Base-by-base conservation (phyloP, 1,140 invertebrate genomes). In the Vanessa atalanta region DNA sequence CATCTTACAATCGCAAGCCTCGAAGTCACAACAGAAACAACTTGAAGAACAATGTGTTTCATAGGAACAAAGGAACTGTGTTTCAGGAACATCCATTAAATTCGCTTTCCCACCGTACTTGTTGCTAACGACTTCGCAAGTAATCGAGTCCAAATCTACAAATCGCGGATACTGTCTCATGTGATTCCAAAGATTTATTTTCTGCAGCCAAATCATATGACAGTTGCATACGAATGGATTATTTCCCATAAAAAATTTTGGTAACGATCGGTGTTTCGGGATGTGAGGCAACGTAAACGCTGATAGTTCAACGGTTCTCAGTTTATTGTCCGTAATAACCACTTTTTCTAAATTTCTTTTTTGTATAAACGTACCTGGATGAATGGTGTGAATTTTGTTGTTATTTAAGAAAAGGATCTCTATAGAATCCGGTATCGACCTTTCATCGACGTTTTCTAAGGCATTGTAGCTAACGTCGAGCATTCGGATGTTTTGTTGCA, bases 1-100 rank as follows among this genome's bases (percentile, higher is more conserved):
- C 97, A 98, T 98, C 90, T 97, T 96, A 83, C 97, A 98, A 85
- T 97, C 97, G 87, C 97, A 98, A 37, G 97, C 97, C 90, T 97
- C 97, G 89, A 97, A 98, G 73, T 98, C 97, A 86, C 97, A 98
- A 87, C 97, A 98, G 83, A 97, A 96, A 84, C 97, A 98, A 55
- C 97, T 94, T 12, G 96, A 95, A 84, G 97, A 97, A 89, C 97
- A 98, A 87, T 98, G 97, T 20, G 96, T 96, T 85, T 96, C 95
- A 93, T 98, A 98, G 7, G 95, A 95, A 91, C 97, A 98, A 69
- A 98, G 93, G 87, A 98, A 98, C 82, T 97, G 96, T 15, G 96
- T 96, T n/a, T 96, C 94, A 81, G 96, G 95, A 31, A 97, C 95
- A 84, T 97, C 95, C 61, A 97, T 94, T 57, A 98, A 90, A 8